Evolutionary conservation across 2,113 vertebrate species (phyloP).

Genomic region (Cephalopterus ornatus): DNA sequence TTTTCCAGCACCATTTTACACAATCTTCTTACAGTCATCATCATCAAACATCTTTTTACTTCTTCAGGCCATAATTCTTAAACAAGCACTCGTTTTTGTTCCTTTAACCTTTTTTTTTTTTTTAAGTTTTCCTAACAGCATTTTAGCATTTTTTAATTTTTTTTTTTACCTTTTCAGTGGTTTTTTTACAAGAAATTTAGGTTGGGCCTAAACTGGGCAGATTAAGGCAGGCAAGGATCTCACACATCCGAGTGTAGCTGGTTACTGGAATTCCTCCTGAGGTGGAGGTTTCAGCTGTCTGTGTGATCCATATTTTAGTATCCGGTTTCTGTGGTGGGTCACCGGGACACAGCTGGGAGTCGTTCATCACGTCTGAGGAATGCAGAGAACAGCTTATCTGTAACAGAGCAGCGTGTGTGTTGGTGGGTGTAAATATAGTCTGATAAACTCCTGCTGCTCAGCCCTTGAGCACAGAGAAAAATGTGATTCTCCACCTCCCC

Average conservation of each 20-base stretch:
- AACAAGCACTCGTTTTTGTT: neutral
- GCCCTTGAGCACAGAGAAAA: neutral
- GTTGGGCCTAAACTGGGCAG: neutral
- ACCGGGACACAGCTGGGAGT: neutral
- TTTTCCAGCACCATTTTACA: neutral
- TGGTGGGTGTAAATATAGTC: neutral
- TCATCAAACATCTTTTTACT: neutral
- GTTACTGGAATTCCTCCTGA: neutral
- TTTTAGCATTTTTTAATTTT: neutral
- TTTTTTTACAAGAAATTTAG: neutral
- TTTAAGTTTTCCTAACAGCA: neutral
- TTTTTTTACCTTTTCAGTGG: neutral
- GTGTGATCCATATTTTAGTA: neutral
- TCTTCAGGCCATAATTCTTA: neutral
- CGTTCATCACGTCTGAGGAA: neutral
- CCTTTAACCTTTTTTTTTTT: neutral
- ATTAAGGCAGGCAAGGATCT: neutral
- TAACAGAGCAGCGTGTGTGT: neutral
- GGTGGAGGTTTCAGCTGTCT: neutral
- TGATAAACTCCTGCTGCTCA: neutral
- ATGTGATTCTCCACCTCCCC: neutral
- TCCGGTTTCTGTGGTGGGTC: neutral
- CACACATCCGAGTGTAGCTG: neutral
- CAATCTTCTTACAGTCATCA: neutral
- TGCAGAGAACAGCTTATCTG: neutral